phyloP scores from a whole-genome alignment of 37 sponge, comb jelly and placozoan genomes.

The Theonella swinhoei region DNA sequence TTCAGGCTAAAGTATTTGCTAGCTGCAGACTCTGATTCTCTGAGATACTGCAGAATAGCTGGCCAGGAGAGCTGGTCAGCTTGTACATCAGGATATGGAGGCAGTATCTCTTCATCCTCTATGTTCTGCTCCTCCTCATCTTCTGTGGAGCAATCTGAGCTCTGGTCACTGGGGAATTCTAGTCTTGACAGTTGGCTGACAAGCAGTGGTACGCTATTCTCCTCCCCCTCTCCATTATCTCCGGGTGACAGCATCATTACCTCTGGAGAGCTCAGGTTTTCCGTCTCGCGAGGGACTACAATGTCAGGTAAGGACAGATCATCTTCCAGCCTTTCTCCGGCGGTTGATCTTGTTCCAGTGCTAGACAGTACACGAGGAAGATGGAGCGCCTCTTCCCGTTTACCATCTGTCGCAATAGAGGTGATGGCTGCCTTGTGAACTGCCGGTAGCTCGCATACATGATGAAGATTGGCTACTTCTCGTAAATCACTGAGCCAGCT shows the following conservation, averaged over 20 bases:
- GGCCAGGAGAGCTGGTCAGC: constrained; percentile 27
- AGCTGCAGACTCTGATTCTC: constrained; percentile 56
- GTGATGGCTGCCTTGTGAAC: no score
- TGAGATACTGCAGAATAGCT: constrained; percentile 42
- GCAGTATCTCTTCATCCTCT: constrained; percentile 13
- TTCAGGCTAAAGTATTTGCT: constrained; percentile 42
- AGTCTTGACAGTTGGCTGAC: neutral
- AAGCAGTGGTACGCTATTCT: no score
- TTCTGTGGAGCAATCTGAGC: neutral
- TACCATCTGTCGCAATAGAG: no score
- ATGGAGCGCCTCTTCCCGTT: neutral
- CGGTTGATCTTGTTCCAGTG: no score
- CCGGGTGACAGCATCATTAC: no score
- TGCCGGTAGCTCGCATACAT: no score
- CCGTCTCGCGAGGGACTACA: no score
- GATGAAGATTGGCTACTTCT: no score
- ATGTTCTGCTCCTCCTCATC: constrained; percentile 3
- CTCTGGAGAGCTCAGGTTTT: no score
- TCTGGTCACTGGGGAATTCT: neutral
- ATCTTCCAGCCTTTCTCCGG: neutral
- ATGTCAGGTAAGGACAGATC: neutral
- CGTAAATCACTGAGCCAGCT: constrained; percentile 61
- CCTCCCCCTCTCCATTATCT: no score
- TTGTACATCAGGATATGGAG: neutral
- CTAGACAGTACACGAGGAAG: neutral